phyloP scores from a whole-genome alignment of 1,140 invertebrate genomes.

The Eurytemora carolleeae region DNA sequence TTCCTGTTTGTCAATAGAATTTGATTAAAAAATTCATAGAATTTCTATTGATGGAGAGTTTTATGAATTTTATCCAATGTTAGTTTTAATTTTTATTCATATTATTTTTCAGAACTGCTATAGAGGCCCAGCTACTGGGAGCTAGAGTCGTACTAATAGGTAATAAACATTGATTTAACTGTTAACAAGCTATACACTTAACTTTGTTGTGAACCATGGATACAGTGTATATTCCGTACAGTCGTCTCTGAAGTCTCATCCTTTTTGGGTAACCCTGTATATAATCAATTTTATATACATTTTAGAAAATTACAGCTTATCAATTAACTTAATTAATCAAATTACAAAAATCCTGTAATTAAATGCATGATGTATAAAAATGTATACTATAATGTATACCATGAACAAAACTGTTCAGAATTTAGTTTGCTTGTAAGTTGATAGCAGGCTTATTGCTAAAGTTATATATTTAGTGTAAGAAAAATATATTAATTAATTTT shows the following conservation, averaged over 20 bases:
- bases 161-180: background rate
- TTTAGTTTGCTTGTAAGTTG: too few species aligned
- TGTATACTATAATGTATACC: too few species aligned
- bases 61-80: too few species aligned
- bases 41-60: too few species aligned
- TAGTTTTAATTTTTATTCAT: background rate
- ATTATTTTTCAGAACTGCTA: background rate
- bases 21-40: background rate
- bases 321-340: background rate
- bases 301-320: too few species aligned
- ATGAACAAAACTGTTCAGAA: too few species aligned
- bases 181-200: background rate
- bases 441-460: too few species aligned
- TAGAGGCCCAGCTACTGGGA: background rate
- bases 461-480: background rate
- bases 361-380: background rate
- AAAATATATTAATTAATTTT: background rate
- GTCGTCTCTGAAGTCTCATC: too few species aligned
- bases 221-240: too few species aligned
- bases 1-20: background rate
- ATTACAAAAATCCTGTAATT: background rate
- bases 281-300: background rate
- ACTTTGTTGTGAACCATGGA: too few species aligned
- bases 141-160: background rate
- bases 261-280: background rate